These are phyloP conservation scores for Salvelinus namaycush DNA, from an alignment of 2,113 vertebrate species.

Conservation along the genomic window DNA sequence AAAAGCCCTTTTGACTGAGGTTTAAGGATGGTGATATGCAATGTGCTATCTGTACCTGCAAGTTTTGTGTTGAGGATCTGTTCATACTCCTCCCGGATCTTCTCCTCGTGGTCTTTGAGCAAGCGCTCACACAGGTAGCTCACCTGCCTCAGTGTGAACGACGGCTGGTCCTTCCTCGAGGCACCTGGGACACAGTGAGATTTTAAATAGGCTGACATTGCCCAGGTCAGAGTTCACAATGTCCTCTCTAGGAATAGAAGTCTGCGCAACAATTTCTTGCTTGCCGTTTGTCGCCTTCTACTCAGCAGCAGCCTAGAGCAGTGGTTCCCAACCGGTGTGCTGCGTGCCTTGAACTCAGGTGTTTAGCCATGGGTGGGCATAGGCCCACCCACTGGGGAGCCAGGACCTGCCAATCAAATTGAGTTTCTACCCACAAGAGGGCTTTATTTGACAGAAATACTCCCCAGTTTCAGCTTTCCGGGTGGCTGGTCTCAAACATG, in stretches of 20 bases:
- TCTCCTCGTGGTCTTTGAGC: slow-evolving; percentile 91
- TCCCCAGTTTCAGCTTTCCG: no score
- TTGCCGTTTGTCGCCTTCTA: slow-evolving; percentile 7
- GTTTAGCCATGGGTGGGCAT: no score
- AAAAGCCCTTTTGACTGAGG: no score
- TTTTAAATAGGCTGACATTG: slow-evolving; percentile 10
- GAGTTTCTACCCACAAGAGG: no score
- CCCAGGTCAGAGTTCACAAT: neutral
- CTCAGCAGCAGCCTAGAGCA: neutral
- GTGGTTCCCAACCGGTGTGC: no score
- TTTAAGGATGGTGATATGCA: no score
- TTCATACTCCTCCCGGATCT: slow-evolving; percentile 91
- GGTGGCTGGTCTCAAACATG: no score
- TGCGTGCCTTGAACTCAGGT: no score
- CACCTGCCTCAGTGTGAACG: slow-evolving; percentile 88
- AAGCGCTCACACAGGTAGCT: slow-evolving; percentile 89
- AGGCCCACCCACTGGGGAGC: no score
- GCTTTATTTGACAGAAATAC: no score
- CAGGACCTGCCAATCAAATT: no score
- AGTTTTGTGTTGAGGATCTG: slow-evolving; percentile 91
- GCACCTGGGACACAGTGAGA: slow-evolving; percentile 68
- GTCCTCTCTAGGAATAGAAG: slow-evolving; percentile 27
- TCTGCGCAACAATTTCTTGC: slow-evolving; percentile 28
- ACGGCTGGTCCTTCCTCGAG: slow-evolving; percentile 88
- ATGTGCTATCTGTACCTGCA: slow-evolving; percentile 73